Conservation (phyloP, 2,113 vertebrate species). For the Calyptommatus sinebrachiatus region DNA sequence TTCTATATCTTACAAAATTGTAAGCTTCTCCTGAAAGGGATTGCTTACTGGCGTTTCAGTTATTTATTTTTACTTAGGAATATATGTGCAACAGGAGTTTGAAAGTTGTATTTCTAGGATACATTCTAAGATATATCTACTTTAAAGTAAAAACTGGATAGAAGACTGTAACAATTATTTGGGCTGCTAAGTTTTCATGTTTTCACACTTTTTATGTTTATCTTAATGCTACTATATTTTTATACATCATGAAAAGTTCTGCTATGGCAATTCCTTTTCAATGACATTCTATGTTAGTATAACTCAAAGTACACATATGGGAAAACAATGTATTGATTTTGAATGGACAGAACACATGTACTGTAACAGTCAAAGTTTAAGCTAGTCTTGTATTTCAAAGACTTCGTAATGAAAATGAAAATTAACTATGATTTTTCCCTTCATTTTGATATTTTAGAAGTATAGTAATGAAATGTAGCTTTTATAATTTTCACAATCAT, state of each 20-base stretch:
- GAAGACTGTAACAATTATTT: constrained; percentile 19
- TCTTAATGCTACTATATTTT: background rate
- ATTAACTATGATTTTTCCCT: background rate
- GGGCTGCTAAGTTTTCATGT: background rate
- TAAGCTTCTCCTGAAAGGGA: constrained; percentile 49
- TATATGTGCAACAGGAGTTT: constrained; percentile 44
- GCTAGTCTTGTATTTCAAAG: background rate
- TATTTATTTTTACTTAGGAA: background rate
- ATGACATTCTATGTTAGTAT: background rate
- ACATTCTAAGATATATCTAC: background rate
- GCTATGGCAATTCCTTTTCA: background rate
- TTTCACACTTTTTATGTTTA: constrained; percentile 30
- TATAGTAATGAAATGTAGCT: too few relatives aligned
- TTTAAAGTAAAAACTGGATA: constrained; percentile 34
- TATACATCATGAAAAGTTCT: background rate
- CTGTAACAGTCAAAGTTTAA: background rate
- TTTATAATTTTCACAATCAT: too few relatives aligned
- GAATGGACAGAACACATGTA: background rate
- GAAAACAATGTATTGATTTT: background rate
- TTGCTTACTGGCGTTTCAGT: constrained; percentile 53
- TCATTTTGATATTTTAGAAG: background rate
- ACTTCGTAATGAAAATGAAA: background rate
- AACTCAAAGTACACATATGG: too few relatives aligned
- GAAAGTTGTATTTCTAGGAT: constrained; percentile 47
- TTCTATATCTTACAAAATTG: constrained; percentile 56